Conservation (phyloP, 2,888 invertebrate species). For the Campoplex capitator region DNA sequence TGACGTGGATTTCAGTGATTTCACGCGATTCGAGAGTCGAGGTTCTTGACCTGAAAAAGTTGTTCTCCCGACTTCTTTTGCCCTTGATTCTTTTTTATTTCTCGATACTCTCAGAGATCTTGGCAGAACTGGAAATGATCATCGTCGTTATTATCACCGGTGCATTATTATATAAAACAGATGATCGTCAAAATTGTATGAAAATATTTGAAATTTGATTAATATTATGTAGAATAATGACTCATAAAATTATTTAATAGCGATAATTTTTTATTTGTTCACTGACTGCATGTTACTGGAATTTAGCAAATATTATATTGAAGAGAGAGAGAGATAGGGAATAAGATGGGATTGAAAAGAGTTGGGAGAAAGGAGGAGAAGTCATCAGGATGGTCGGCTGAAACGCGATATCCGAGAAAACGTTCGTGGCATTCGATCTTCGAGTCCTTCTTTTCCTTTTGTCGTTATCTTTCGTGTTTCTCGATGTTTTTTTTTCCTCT, state of each 20-base stretch:
- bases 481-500: constrained; percentile 52
- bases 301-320: constrained; percentile 70
- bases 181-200: neutral
- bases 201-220: neutral
- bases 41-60: constrained; percentile 53
- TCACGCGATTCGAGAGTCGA: constrained; percentile 17
- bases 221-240: neutral
- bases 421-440: constrained; percentile 70
- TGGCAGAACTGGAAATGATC: constrained; percentile 59
- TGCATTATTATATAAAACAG: neutral
- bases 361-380: constrained; percentile 53
- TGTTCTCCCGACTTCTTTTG: constrained; percentile 20
- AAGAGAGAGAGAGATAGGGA: constrained; percentile 41
- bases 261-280: neutral
- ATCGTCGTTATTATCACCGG: constrained; percentile 8
- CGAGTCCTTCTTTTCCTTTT: constrained; percentile 64
- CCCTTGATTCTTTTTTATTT: constrained; percentile 7
- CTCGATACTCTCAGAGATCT: constrained; percentile 33
- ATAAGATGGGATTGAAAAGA: constrained; percentile 12
- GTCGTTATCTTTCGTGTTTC: constrained; percentile 52
- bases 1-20: constrained; percentile 59
- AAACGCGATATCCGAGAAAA: constrained; percentile 77
- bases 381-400: constrained; percentile 70
- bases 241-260: neutral
- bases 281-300: constrained; percentile 59